Evolutionary conservation across 2,113 vertebrate genomes (phyloP).

Genomic region (Meles meles): DNA sequence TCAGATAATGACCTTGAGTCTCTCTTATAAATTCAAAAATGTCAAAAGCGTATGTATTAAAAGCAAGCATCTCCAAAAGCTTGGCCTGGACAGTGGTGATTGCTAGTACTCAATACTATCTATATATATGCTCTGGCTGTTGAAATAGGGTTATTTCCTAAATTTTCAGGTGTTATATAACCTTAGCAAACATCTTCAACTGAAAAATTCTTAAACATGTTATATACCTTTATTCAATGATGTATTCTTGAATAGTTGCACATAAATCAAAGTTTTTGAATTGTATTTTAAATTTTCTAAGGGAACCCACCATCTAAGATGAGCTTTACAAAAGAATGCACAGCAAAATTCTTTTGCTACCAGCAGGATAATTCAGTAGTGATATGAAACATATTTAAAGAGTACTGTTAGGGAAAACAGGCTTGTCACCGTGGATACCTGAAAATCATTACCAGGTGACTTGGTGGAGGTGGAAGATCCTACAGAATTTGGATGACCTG

Average conservation of each 20-base stretch:
- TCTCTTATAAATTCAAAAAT: constrained; percentile 1
- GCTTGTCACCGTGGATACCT: not conserved
- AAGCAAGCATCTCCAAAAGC: not conserved
- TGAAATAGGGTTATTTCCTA: not conserved
- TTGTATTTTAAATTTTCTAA: not conserved
- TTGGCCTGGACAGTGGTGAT: not conserved
- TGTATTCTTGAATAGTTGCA: not conserved
- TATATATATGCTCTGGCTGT: not conserved
- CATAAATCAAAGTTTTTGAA: not conserved
- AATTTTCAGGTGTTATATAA: not conserved
- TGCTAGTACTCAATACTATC: not conserved
- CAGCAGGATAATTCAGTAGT: not conserved
- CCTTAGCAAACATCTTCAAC: not conserved
- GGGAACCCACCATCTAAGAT: not conserved
- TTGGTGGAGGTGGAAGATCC: not conserved
- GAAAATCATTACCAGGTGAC: not conserved
- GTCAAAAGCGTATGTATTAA: not conserved
- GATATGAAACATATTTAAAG: not conserved
- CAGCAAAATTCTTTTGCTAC: not conserved
- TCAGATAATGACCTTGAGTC: not conserved
- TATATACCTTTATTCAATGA: not conserved
- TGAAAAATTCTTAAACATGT: not conserved
- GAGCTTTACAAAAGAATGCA: not conserved
- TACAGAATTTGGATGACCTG: not conserved
- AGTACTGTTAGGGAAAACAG: not conserved